Evolutionary conservation across 2,888 invertebrate species (phyloP), one percentile per base, ranked within the genome.

Genomic region (Tineola bisselliella): DNA sequence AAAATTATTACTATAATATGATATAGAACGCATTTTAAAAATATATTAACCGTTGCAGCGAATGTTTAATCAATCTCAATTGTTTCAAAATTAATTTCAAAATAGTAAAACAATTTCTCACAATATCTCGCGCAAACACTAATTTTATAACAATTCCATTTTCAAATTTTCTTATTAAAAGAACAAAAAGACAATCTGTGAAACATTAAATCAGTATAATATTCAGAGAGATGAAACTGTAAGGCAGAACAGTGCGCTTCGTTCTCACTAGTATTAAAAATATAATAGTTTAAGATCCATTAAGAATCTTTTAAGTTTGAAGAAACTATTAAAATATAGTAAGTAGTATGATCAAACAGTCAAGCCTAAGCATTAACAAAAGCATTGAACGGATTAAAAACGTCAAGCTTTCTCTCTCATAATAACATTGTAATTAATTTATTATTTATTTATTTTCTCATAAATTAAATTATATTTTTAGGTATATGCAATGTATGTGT

Each of bases 141-240:
- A 38, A 38, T 17, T 48, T 48, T 48, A 48, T 48, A 15, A 17
- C 3, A 48, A 48, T 48, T 48, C 48, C 43, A 2, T 17, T n/a
- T 8, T 17, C 15, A 48, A 15, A 48, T 48, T 17, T 38, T 38
- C 38, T 48, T 48, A 48, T 17, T 48, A 17, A 48, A 48, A 13
- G 15, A n/a, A 13, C 48, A 48, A 48, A 48, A 48, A 48, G 48
- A 48, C 48, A 48, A 48, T 48, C 48, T 48, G 13, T 13, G 17
- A 48, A 48, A 48, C 48, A 48, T 48, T 48, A 17, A 48, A 48
- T 48, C 48, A 48, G 48, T n/a, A 48, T 48, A 48, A 48, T 48
- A 48, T 48, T 48, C 48, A 10, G 15, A 48, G 48, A 48, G 48
- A 48, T 48, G 48, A 48, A 48, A 48, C 48, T 48, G 48, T 48